Conservation (phyloP, 2,113 vertebrate genomes). For the Labeo rohita region DNA sequence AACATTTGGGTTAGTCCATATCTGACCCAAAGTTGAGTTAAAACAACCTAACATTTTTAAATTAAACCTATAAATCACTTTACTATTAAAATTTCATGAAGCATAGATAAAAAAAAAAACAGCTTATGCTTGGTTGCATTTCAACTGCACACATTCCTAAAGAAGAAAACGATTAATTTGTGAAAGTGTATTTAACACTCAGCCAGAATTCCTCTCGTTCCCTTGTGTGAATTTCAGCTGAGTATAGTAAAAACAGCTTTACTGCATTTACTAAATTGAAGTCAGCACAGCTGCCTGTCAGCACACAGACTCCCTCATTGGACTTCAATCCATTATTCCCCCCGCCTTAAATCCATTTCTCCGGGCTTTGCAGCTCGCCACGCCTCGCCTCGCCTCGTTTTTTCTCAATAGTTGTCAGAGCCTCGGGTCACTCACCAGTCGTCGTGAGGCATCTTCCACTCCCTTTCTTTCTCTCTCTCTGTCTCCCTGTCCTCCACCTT, state of each 20-base stretch:
- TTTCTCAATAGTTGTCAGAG: slow-evolving; percentile 70
- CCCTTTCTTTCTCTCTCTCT: slow-evolving; percentile 52
- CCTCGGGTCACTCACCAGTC: slow-evolving; percentile 70
- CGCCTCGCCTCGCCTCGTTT: slow-evolving; percentile 72
- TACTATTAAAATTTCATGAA: neutral
- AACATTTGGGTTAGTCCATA: too few species aligned
- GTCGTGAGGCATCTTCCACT: slow-evolving; percentile 67
- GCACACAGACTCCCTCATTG: neutral
- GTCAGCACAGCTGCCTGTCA: slow-evolving; percentile 37
- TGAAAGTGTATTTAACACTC: slow-evolving; percentile 15
- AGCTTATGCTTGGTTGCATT: neutral
- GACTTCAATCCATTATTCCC: slow-evolving; percentile 42
- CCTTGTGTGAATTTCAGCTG: slow-evolving; percentile 28
- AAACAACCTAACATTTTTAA: too few species aligned
- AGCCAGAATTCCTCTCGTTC: slow-evolving; percentile 10
- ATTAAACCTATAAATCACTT: neutral
- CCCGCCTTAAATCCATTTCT: slow-evolving; percentile 60
- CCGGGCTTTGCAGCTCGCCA: slow-evolving; percentile 71
- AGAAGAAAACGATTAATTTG: neutral
- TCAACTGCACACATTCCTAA: neutral
- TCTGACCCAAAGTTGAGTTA: too few species aligned
- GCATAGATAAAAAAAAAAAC: neutral
- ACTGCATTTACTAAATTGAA: slow-evolving; percentile 44
- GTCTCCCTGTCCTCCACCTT: slow-evolving; percentile 45
- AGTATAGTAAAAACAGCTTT: slow-evolving; percentile 38